Base-by-base conservation (phyloP, 2,888 invertebrate species). In the Sesamia inferens region DNA sequence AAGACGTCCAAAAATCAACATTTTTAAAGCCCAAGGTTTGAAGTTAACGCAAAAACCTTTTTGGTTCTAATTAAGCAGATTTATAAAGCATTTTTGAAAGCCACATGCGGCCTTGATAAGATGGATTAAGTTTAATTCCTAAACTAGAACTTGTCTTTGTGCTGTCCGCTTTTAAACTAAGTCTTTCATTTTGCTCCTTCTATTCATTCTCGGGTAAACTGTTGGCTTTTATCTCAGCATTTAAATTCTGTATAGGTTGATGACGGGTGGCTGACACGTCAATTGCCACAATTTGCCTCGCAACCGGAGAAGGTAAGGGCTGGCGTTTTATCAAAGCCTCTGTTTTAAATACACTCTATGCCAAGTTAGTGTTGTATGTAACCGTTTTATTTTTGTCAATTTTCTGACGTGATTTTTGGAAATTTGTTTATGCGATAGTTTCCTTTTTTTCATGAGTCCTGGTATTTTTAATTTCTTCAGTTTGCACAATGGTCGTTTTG, bases 101-200 rank as follows among this genome's bases (percentile, higher is more conserved):
- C 76, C 55, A 57, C 63, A 42, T 68, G 61, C 54, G 67, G 64
- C 58, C 44, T 55, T 57, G 68, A 55, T 65, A 76, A 54, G 66
- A 59, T 24, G 77, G 64, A 57, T 81, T 76, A 73, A 58, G 55
- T 76, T 81, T 77, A 77, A 81, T 76, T 54, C 70, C 47, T 19
- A 44, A 79, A 54, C 65, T 80, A 73, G 66, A 73, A 61, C 61
- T 62, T 64, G 55, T 70, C 74, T 70, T 57, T 62, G 22, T 19
- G 13, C 58, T 69, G 58, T 75, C 63, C 22, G 54, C n/a, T 69
- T 81, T 74, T 42, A 58, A 63, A 59, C 42, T 68, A 70, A 63
- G n/a, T 59, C 66, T 59, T 70, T 31, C 42, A 64, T 74, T 57
- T 64, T 31, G 66, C 13, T 55, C 22, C 16, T 73, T 65, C n/a